Evolutionary conservation across 2,888 invertebrate species (phyloP).

Genomic region (Tinea trinotella): DNA sequence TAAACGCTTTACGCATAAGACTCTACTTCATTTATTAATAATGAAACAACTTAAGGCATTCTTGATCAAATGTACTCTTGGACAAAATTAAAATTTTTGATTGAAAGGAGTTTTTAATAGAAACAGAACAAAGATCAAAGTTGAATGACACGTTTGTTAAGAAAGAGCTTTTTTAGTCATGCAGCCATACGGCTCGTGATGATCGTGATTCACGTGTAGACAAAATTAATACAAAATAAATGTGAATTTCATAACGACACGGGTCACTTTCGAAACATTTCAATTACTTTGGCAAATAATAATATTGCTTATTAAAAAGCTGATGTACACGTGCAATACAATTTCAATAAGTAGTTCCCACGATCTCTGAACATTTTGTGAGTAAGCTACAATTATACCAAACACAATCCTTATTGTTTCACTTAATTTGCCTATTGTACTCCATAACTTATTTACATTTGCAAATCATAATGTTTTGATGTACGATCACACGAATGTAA

Average conservation of each 20-base stretch:
- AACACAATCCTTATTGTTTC: slow-evolving; percentile 69
- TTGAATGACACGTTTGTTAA: slow-evolving; percentile 54
- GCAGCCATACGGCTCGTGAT: slow-evolving; percentile 45
- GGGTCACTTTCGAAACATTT: slow-evolving; percentile 21
- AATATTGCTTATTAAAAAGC: not conserved
- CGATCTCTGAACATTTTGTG: slow-evolving; percentile 56
- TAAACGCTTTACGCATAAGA: slow-evolving; percentile 38
- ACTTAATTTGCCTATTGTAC: slow-evolving; percentile 66
- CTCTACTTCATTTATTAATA: slow-evolving; percentile 27
- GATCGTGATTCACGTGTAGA: slow-evolving; percentile 40
- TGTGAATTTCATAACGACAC: slow-evolving; percentile 19
- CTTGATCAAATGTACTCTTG: slow-evolving; percentile 38
- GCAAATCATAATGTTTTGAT: slow-evolving; percentile 43
- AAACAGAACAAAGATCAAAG: slow-evolving; percentile 61
- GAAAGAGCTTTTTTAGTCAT: slow-evolving; percentile 41
- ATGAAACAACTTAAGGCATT: slow-evolving; percentile 30
- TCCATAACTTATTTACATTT: slow-evolving; percentile 57
- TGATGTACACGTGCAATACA: slow-evolving; percentile 1
- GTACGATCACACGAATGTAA: slow-evolving; percentile 21
- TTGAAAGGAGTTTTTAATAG: slow-evolving; percentile 58
- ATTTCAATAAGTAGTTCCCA: slow-evolving; percentile 43
- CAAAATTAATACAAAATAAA: slow-evolving; percentile 23
- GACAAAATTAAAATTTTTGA: slow-evolving; percentile 45
- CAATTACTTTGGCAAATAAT: slow-evolving; percentile 10
- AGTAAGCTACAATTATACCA: slow-evolving; percentile 54